Evolutionary conservation across 2,888 invertebrate species (phyloP), one percentile per base, ranked within the genome.

Genomic region (Sphaerophoria taeniata): DNA sequence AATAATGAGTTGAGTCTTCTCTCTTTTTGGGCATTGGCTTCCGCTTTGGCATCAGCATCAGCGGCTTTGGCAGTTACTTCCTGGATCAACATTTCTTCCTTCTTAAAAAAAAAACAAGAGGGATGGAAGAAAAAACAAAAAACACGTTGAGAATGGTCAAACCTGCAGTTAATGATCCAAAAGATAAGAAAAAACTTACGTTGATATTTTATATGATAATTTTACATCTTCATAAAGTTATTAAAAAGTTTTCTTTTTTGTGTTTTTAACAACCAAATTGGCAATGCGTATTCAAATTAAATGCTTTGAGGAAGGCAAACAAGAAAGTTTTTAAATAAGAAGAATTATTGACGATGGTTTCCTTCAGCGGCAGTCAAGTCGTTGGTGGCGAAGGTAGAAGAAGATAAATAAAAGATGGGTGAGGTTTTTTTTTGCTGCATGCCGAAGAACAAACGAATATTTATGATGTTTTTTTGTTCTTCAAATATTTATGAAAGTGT

Each of bases 161-260:
- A 75, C 75, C 80, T 80, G 80, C 63, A 80, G 75, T 70, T 80
- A 80, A 80, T 75, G 75, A 75, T 75, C 47, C 63, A 56, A 61
- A 53, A 75, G 74, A 80, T 55, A 51, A 75, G 61, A n/a, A 49
- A 24, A 53, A 33, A 24, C 11, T 43, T 51, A 43, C 49, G 51
- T 61, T 72, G 60, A 45, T 73, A 53, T 65, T 79, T 79, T 73
- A 67, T 69, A 67, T 79, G 63, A 73, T 72, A 60, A 74, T 73
- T 69, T 61, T 73, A 73, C 45, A 60, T 58, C 33, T 78, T 58
- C 43, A 65, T 78, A 78, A 65, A 72, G 56, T 65, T 78, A 65
- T 78, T 73, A 65, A 49, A 78, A 78, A 73, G 51, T 77, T 76
- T 49, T 12, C 12, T 53, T 34, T 33, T 33, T 33, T 49, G 49